Evolutionary conservation across 1,140 invertebrate genomes (phyloP).

Genomic region (Drosophila busckii): DNA sequence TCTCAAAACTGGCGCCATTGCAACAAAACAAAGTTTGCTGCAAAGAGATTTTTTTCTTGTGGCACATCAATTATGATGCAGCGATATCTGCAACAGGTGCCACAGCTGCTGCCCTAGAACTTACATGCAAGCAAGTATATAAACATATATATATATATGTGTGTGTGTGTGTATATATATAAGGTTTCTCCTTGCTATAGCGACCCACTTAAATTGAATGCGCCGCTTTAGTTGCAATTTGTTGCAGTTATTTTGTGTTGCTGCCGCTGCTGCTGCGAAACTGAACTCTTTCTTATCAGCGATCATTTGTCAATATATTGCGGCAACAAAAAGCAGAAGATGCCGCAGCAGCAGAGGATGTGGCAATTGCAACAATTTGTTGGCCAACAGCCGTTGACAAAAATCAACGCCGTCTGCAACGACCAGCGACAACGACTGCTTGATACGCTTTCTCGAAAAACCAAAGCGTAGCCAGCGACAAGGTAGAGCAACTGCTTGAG

Average conservation of each 20-base stretch:
- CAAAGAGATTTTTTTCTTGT: neutral
- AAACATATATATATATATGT: too few relatives aligned
- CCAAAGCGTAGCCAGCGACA: too few relatives aligned
- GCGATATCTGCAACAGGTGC: too few relatives aligned
- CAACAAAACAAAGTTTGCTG: neutral
- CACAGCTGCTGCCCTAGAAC: neutral
- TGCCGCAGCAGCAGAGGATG: constrained; percentile 15
- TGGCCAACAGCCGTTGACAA: constrained; percentile 14
- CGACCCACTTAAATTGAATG: constrained; percentile 20
- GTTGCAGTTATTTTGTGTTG: too few relatives aligned
- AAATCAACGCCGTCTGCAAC: constrained; percentile 32
- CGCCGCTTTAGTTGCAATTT: constrained; percentile 4
- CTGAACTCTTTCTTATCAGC: constrained; percentile 34
- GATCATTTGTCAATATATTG: constrained; percentile 55
- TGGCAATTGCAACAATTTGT: constrained; percentile 57
- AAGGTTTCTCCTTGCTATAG: too few relatives aligned
- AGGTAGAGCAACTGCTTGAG: too few relatives aligned
- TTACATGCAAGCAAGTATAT: too few relatives aligned
- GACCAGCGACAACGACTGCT: too few relatives aligned
- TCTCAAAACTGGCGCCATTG: constrained; percentile 27
- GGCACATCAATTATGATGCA: too few relatives aligned
- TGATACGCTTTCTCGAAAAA: too few relatives aligned
- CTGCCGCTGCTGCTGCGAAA: too few relatives aligned
- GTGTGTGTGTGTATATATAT: too few relatives aligned
- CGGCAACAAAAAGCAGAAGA: constrained; percentile 1